These are phyloP conservation scores for Agelaius phoeniceus DNA, from an alignment of 2,113 vertebrate species.

Conservation along the genomic window DNA sequence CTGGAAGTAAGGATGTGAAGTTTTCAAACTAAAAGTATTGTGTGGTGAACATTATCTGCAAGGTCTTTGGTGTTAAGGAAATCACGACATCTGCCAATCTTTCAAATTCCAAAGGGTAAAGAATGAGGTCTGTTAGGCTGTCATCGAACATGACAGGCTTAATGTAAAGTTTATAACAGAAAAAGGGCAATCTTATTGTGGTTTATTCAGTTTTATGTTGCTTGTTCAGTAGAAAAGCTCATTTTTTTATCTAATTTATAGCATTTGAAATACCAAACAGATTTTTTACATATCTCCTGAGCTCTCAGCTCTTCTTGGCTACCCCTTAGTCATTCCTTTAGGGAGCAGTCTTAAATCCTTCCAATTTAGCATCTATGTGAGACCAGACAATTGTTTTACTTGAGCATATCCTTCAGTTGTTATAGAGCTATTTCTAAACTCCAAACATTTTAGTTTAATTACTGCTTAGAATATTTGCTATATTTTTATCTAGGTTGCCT, in stretches of 20 bases:
- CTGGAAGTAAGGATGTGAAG: constrained; percentile 45
- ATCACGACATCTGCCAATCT: constrained; percentile 94
- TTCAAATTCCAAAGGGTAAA: constrained; percentile 93
- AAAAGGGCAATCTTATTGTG: constrained; percentile 96
- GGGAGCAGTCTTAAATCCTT: constrained; percentile 95
- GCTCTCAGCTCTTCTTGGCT: constrained; percentile 88
- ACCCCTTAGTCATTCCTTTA: constrained; percentile 87
- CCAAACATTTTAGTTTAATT: constrained; percentile 99
- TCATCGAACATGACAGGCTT: constrained; percentile 99
- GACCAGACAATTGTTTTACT: constrained; percentile 90
- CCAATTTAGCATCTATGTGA: constrained; percentile 98
- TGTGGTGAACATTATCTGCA: constrained; percentile 73
- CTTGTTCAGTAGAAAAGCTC: constrained; percentile 90
- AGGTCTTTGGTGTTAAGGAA: constrained; percentile 84
- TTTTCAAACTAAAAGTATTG: constrained; percentile 69
- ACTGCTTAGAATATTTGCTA: constrained; percentile 90
- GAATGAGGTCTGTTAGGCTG: constrained; percentile 93
- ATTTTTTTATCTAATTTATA: constrained; percentile 99
- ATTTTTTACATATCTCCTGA: constrained; percentile 99
- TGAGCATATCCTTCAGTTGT: constrained; percentile 94
- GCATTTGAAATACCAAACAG: constrained; percentile 99
- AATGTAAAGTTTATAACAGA: constrained; percentile 99
- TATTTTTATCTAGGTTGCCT: constrained; percentile 84
- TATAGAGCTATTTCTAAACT: constrained; percentile 96
- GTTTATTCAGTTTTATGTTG: constrained; percentile 99